Evolutionary conservation across 2,797 vertebrate species (phyloP).

Genomic region (Rhabdomys pumilio): DNA sequence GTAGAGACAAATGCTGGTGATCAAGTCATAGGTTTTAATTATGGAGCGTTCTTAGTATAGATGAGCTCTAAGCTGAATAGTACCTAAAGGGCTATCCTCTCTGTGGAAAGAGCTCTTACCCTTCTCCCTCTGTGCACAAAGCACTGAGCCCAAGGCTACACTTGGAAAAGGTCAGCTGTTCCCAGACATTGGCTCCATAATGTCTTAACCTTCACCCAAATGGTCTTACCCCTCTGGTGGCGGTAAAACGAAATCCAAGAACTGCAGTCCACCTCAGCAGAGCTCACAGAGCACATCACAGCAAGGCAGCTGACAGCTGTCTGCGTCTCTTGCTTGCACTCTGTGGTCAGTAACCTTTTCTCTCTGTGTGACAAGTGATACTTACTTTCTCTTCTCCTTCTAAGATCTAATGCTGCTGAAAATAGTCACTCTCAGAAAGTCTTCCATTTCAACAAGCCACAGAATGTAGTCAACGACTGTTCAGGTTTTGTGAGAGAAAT

Average conservation of each 20-base stretch:
- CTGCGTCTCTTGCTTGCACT: not conserved
- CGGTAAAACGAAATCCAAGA: not conserved
- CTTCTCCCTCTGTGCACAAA: not conserved
- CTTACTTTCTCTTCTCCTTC: not conserved
- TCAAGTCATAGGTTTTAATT: not conserved
- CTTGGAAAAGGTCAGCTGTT: not conserved
- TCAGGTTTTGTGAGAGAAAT: not conserved
- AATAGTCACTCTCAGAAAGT: not conserved
- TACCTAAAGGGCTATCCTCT: not conserved
- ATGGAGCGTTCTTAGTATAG: not conserved
- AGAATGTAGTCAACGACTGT: not conserved
- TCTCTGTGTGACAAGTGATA: not conserved
- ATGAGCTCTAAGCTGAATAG: not conserved
- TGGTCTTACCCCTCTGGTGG: not conserved
- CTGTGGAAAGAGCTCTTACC: not conserved
- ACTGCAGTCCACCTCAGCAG: constrained; percentile 46
- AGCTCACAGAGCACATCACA: not conserved
- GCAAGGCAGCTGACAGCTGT: not conserved
- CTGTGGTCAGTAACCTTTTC: constrained; percentile 5
- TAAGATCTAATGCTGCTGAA: not conserved
- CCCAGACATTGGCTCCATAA: constrained; percentile 25
- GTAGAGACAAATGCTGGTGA: not conserved
- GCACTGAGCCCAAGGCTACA: not conserved
- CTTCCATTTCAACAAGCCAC: not conserved
- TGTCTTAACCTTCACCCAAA: constrained; percentile 35